These are phyloP conservation scores for Dendrolimus punctatus DNA, from an alignment of 1,140 invertebrate species.

Conservation along the genomic window DNA sequence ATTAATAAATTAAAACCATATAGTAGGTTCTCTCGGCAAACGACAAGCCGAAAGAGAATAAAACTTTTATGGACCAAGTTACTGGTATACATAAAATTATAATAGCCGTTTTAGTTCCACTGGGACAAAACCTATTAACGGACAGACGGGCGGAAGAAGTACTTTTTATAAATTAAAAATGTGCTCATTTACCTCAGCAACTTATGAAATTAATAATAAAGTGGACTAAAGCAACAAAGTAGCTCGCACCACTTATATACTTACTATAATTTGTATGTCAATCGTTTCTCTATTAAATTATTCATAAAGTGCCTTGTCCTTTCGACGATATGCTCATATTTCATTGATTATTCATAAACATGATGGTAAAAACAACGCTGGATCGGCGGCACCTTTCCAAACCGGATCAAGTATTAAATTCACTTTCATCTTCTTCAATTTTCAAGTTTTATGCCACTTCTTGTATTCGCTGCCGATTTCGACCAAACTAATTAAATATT, in stretches of 20 bases:
- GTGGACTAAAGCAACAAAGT: too few species aligned
- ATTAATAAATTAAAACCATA: background rate
- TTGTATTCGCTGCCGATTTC: background rate
- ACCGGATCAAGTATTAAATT: slow-evolving; percentile 4
- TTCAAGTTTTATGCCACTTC: too few species aligned
- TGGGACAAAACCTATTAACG: background rate
- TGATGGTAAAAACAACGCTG: too few species aligned
- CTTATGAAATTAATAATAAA: too few species aligned
- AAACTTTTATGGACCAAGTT: slow-evolving; percentile 3
- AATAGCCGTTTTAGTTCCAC: background rate
- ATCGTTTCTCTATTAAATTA: slow-evolving; percentile 39
- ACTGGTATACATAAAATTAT: background rate
- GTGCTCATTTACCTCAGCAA: too few species aligned
- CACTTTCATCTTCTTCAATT: slow-evolving; percentile 8
- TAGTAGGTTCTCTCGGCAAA: too few species aligned
- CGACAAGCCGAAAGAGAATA: background rate
- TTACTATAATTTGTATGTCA: slow-evolving; percentile 9
- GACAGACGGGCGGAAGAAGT: too few species aligned
- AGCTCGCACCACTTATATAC: too few species aligned
- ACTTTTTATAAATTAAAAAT: too few species aligned
- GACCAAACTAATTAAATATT: background rate
- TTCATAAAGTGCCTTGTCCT: slow-evolving; percentile 26
- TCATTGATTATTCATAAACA: slow-evolving; percentile 18
- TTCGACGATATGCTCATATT: slow-evolving; percentile 9
- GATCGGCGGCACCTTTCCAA: slow-evolving; percentile 7